phyloP scores from a whole-genome alignment of 2,797 vertebrate species.

The Tenualosa ilisha region DNA sequence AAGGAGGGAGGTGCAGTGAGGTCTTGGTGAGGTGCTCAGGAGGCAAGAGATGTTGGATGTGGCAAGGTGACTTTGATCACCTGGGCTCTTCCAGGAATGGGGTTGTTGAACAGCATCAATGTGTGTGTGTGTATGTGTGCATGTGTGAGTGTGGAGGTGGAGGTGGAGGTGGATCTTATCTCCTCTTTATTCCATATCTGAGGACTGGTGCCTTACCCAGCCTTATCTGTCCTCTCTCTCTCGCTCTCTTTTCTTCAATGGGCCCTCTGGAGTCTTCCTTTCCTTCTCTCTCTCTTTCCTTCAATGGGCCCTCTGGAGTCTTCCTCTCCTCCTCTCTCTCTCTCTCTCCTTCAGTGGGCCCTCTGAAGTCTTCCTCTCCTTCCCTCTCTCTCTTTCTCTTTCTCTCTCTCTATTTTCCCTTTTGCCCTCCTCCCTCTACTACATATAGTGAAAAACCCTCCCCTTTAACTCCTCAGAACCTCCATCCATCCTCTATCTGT shows the following conservation, averaged over 20 bases:
- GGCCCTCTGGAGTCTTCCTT: too few relatives aligned
- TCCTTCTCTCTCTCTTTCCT: neutral
- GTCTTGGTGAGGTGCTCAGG: neutral
- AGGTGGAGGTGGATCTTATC: neutral
- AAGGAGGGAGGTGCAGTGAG: neutral
- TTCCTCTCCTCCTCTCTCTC: too few relatives aligned
- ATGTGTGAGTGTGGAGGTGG: neutral
- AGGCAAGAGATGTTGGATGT: neutral
- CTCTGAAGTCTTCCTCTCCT: neutral
- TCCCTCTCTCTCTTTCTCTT: neutral
- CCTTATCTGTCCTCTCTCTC: neutral
- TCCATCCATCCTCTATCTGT: neutral
- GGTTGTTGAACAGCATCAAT: neutral
- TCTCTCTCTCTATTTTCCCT: neutral
- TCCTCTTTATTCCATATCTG: neutral
- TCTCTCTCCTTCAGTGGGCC: neutral
- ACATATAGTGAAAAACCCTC: neutral
- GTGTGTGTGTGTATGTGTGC: neutral
- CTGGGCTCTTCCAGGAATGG: neutral
- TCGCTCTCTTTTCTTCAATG: neutral
- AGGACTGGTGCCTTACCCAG: neutral
- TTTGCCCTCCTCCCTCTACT: conserved; percentile 18
- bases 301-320: too few relatives aligned
- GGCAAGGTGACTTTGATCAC: neutral
- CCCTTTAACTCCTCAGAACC: neutral